Conservation (phyloP, 2,888 invertebrate species). For the Drosophila anceps region DNA sequence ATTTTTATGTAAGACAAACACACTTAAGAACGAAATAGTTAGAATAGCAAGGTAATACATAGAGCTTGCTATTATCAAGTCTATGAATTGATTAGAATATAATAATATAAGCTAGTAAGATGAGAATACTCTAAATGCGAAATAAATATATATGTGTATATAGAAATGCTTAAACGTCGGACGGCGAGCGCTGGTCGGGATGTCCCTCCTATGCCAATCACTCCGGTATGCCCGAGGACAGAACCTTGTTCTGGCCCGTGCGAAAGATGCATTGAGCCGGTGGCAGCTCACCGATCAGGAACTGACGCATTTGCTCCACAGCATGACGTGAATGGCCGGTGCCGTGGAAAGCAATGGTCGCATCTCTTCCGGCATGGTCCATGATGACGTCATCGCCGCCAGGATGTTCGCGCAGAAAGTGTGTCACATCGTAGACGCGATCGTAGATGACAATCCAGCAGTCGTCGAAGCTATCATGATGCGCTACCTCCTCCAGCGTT, state of each 20-base stretch:
- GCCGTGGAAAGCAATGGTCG: slow-evolving; percentile 92
- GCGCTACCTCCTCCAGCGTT: slow-evolving; percentile 90
- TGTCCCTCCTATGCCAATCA: slow-evolving; percentile 85
- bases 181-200: slow-evolving; percentile 87
- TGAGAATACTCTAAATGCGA: slow-evolving; percentile 17
- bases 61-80: slow-evolving; percentile 19
- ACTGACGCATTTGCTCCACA: slow-evolving; percentile 88
- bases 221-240: slow-evolving; percentile 83
- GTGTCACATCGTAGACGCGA: slow-evolving; percentile 93
- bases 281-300: slow-evolving; percentile 91
- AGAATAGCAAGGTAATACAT: slow-evolving; percentile 16
- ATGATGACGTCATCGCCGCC: slow-evolving; percentile 93
- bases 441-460: slow-evolving; percentile 96
- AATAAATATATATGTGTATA: slow-evolving; percentile 42
- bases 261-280: slow-evolving; percentile 90
- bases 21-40: slow-evolving; percentile 37
- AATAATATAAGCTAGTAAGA: slow-evolving; percentile 26
- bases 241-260: slow-evolving; percentile 69
- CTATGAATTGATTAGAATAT: slow-evolving; percentile 15
- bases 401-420: slow-evolving; percentile 92
- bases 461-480: slow-evolving; percentile 90
- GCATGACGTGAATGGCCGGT: slow-evolving; percentile 91
- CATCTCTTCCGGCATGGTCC: slow-evolving; percentile 94
- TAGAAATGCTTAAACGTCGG: slow-evolving; percentile 18
- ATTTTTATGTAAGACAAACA: slow-evolving; percentile 9